Conservation (phyloP, 2,113 vertebrate genomes). For the Ictidomys tridecemlineatus region DNA sequence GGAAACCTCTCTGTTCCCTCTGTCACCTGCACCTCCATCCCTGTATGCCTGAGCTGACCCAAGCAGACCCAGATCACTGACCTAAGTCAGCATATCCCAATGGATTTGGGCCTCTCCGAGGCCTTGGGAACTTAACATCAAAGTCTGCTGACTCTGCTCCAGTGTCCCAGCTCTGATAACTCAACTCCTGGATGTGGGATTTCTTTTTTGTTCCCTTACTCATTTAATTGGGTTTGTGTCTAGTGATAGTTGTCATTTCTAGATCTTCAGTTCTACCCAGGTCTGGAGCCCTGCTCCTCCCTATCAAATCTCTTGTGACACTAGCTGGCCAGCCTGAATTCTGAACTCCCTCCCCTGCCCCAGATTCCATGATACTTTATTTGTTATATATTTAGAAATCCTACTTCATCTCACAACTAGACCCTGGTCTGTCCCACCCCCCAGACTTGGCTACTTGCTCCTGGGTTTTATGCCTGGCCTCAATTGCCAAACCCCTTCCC, state of each 20-base stretch:
- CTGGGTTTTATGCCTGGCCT: background rate
- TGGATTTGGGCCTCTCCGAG: background rate
- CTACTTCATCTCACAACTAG: background rate
- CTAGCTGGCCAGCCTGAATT: background rate
- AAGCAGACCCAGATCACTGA: background rate
- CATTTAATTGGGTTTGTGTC: background rate
- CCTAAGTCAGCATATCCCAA: background rate
- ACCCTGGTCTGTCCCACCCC: background rate
- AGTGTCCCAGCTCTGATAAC: background rate
- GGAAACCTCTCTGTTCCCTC: background rate
- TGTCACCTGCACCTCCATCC: background rate
- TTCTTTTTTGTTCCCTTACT: background rate
- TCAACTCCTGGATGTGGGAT: fast-evolving
- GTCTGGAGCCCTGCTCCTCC: background rate
- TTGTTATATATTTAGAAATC: background rate
- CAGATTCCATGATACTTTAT: background rate
- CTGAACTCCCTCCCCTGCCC: background rate
- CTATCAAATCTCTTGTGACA: background rate
- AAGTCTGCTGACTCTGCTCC: background rate
- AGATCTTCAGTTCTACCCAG: background rate
- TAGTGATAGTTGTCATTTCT: background rate
- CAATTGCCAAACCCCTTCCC: background rate
- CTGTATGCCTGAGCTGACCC: fast-evolving
- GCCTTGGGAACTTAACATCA: background rate
- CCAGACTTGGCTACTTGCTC: background rate